These are phyloP conservation scores for Catalaphyllia jardinei DNA, from an alignment of 64 coral and sea anemone genomes.

Conservation along the genomic window DNA sequence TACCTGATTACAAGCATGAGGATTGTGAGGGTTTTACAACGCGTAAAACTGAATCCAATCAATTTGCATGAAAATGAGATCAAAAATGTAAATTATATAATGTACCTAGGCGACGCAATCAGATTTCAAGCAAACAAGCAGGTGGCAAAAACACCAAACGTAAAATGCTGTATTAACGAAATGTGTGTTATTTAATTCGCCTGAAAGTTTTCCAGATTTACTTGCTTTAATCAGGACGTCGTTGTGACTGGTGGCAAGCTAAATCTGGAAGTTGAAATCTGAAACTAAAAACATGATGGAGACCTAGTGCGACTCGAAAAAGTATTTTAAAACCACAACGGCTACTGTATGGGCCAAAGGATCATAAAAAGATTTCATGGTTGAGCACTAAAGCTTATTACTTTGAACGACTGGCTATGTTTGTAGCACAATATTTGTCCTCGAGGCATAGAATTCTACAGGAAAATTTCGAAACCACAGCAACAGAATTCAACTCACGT, in stretches of 20 bases:
- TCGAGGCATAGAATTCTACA: not conserved
- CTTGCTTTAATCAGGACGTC: not conserved
- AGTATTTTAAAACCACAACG: too few relatives aligned
- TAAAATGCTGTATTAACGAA: not conserved
- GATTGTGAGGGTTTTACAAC: too few relatives aligned
- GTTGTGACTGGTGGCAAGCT: not conserved
- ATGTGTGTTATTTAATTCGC: not conserved
- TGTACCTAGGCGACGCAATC: not conserved
- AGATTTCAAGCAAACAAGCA: not conserved
- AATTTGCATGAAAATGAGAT: conserved; percentile 32
- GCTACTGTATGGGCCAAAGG: not conserved
- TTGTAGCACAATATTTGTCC: not conserved
- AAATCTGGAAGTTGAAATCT: too few relatives aligned
- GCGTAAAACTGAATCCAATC: not conserved
- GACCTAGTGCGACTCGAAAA: too few relatives aligned
- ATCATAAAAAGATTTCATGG: not conserved
- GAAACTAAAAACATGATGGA: too few relatives aligned
- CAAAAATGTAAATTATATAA: conserved; percentile 1
- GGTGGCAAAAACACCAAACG: not conserved
- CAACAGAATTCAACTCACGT: not conserved
- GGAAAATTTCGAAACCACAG: not conserved
- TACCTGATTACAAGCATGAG: not conserved
- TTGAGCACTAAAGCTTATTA: not conserved
- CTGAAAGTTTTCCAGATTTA: not conserved
- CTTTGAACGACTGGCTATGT: not conserved